Conservation (phyloP, 2,797 vertebrate species). For the Merluccius polli region DNA sequence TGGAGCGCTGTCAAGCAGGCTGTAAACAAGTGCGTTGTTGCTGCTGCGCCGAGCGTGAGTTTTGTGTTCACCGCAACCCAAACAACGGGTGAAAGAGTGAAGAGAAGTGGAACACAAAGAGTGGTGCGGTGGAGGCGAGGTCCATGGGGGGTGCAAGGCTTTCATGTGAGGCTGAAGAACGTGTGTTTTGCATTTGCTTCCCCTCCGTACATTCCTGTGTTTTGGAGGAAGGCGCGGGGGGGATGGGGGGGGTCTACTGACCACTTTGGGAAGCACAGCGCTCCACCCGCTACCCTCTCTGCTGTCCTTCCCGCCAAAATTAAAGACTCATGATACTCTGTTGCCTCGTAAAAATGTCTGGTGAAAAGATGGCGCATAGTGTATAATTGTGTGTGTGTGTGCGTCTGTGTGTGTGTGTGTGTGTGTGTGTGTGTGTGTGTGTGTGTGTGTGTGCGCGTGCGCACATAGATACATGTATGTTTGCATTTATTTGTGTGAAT, state of each 20-base stretch:
- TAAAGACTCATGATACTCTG: conserved; percentile 13
- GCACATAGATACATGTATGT: not conserved
- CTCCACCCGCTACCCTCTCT: conserved; percentile 30
- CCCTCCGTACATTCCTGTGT: conserved; percentile 57
- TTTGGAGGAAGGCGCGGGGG: conserved; percentile 32
- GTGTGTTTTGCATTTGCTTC: conserved; percentile 69
- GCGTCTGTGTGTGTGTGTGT: not conserved
- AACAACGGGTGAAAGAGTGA: conserved; percentile 36
- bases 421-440: conserved; percentile 11
- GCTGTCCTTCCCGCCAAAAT: conserved; percentile 34
- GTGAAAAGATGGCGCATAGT: conserved; percentile 2
- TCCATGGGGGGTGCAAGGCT: conserved; percentile 53
- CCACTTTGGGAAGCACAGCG: conserved; percentile 38
- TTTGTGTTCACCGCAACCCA: conserved; percentile 49
- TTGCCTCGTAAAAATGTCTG: conserved; percentile 15
- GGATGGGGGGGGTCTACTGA: conserved; percentile 35
- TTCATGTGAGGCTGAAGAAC: conserved; percentile 57
- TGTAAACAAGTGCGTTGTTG: conserved; percentile 66
- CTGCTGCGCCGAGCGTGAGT: conserved; percentile 50
- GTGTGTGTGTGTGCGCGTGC: conserved; percentile 9
- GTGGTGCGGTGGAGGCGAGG: conserved; percentile 46
- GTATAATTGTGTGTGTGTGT: not conserved
- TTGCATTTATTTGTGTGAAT: not conserved
- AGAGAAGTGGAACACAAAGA: conserved; percentile 55
- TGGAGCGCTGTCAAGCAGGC: conserved; percentile 51